These are phyloP conservation scores for Fulmarus glacialis DNA, from an alignment of 2,113 vertebrate species.

Conservation along the genomic window DNA sequence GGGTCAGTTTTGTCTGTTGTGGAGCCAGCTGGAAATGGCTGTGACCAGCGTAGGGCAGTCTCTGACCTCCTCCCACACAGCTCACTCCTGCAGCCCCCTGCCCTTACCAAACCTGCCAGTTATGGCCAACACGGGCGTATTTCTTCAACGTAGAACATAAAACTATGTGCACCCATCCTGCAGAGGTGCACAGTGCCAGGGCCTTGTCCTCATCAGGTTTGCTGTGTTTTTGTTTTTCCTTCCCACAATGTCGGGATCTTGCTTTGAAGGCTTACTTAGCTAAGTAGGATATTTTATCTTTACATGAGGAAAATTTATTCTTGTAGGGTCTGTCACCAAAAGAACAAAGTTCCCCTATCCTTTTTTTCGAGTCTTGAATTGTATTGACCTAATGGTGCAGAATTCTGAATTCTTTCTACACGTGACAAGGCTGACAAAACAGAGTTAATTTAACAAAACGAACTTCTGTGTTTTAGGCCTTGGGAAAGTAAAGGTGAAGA, in stretches of 20 bases:
- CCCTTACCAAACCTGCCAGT: neutral
- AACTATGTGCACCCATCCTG: neutral
- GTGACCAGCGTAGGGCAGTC: neutral
- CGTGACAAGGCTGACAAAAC: neutral
- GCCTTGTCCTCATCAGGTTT: neutral
- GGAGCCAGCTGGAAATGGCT: neutral
- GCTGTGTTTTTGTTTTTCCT: neutral
- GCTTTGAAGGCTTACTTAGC: neutral
- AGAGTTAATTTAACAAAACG: neutral
- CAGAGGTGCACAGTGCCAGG: neutral
- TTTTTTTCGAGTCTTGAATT: neutral
- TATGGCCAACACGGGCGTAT: fast-evolving
- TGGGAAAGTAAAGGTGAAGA: neutral
- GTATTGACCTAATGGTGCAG: neutral
- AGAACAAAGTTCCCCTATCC: fast-evolving
- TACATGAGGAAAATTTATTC: neutral
- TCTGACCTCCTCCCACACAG: neutral
- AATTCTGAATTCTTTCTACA: neutral
- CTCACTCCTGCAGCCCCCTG: neutral
- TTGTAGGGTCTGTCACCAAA: neutral
- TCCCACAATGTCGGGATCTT: neutral
- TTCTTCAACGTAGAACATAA: fast-evolving
- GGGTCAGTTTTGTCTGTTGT: neutral
- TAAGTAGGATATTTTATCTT: neutral
- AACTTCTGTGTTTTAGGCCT: neutral